These are phyloP conservation scores for Cyprinodon variegatus DNA, from an alignment of 2,113 vertebrate genomes.

Conservation along the genomic window DNA sequence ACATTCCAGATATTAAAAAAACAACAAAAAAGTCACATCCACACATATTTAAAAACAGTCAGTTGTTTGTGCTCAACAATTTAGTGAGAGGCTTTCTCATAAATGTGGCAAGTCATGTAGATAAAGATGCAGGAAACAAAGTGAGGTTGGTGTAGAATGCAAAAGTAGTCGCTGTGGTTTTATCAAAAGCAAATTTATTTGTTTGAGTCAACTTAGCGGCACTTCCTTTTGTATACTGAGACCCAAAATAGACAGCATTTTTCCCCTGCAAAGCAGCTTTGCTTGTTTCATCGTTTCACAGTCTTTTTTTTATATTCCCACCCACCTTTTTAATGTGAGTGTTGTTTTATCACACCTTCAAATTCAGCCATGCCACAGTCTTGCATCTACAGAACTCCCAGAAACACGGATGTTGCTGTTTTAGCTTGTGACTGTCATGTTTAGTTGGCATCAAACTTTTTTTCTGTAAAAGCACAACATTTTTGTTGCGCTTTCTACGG, in stretches of 20 bases:
- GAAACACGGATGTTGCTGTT: constrained; percentile 69
- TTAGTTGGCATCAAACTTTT: constrained; percentile 56
- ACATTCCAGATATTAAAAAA: constrained; percentile 45
- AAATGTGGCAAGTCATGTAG: constrained; percentile 73
- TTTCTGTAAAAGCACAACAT: constrained; percentile 26
- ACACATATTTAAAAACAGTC: constrained; percentile 34
- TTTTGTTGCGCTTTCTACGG: constrained; percentile 36
- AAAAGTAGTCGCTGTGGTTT: constrained; percentile 82
- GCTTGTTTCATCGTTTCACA: constrained; percentile 64
- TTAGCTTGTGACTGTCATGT: constrained; percentile 67
- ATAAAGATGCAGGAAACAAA: constrained; percentile 80
- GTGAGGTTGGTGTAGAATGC: constrained; percentile 82
- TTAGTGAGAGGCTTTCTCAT: constrained; percentile 69
- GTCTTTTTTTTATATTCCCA: constrained; percentile 29
- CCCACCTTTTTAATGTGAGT: constrained; percentile 44
- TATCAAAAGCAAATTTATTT: constrained; percentile 85
- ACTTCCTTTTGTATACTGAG: constrained; percentile 80
- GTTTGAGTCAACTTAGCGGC: constrained; percentile 83
- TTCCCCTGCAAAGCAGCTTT: constrained; percentile 73
- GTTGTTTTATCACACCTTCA: constrained; percentile 74
- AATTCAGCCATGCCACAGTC: constrained; percentile 61
- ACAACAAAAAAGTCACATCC: constrained; percentile 48
- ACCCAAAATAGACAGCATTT: constrained; percentile 78
- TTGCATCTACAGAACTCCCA: constrained; percentile 54
- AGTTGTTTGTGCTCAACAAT: constrained; percentile 63